Conservation (phyloP, 2,113 vertebrate species). For the Gopherus evgoodei region DNA sequence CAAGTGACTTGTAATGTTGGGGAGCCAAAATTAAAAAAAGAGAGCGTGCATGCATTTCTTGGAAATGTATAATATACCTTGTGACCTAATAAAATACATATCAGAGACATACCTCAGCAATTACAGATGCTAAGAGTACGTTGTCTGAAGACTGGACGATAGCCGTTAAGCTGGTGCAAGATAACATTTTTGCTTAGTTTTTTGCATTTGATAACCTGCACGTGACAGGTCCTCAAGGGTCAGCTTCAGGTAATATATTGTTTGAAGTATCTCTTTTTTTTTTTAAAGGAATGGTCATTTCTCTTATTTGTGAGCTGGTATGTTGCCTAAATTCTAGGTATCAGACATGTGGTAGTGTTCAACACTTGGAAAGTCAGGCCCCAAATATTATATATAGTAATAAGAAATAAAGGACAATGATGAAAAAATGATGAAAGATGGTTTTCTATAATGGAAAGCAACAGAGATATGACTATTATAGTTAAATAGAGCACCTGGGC, state of each 20-base stretch:
- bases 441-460: not conserved
- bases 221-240: too few species aligned
- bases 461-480: not conserved
- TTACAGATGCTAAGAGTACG: not conserved
- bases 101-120: not conserved
- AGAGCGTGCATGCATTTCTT: rapidly evolving
- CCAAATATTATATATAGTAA: not conserved
- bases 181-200: not conserved
- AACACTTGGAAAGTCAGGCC: too few species aligned
- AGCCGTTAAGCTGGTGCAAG: not conserved
- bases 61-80: not conserved
- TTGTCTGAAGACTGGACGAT: not conserved
- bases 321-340: too few species aligned
- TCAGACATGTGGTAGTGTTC: too few species aligned
- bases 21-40: not conserved
- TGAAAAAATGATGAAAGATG: not conserved
- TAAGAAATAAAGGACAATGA: not conserved
- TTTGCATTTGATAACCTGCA: too few species aligned
- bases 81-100: not conserved
- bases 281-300: too few species aligned
- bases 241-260: too few species aligned
- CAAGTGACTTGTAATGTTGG: not conserved
- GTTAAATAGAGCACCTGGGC: not conserved
- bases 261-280: too few species aligned
- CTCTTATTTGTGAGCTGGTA: too few species aligned